phyloP scores from a whole-genome alignment of 2,888 invertebrate genomes.

The Caenorhabditis sinica region DNA sequence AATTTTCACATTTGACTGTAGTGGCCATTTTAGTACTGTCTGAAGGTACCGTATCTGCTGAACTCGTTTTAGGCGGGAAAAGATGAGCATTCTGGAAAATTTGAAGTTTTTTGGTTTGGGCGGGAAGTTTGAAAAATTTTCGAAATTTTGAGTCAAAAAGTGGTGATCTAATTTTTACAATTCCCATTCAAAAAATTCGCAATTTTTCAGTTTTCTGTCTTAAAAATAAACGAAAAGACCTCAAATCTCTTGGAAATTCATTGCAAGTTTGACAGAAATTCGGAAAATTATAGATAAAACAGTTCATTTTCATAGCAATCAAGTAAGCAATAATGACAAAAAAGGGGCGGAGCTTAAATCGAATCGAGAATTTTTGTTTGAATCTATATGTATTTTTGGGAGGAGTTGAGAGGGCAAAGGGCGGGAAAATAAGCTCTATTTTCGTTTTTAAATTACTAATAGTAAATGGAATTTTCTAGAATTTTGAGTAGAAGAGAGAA shows the following conservation, averaged over 20 bases:
- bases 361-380: not conserved
- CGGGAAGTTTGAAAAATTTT: not conserved
- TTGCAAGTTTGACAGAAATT: not conserved
- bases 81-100: not conserved
- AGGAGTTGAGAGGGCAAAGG: not conserved
- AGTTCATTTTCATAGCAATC: too few relatives aligned
- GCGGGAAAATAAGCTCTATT: slow-evolving; percentile 7
- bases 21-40: slow-evolving; percentile 58
- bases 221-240: too few relatives aligned
- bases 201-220: too few relatives aligned
- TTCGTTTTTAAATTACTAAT: not conserved
- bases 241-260: not conserved
- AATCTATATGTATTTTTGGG: slow-evolving; percentile 3
- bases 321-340: not conserved
- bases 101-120: not conserved
- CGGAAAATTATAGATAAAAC: too few relatives aligned
- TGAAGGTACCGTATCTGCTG: slow-evolving; percentile 9
- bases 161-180: too few relatives aligned
- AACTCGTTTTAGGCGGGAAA: not conserved
- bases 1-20: slow-evolving; percentile 34
- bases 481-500: not conserved
- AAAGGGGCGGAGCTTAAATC: not conserved
- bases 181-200: too few relatives aligned
- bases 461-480: not conserved
- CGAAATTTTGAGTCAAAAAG: too few relatives aligned